Percentiles rank a stretch among this genome's conserved stretches.
Conservation (phyloP, 2,113 vertebrate genomes). For the Chloebia gouldiae region DNA sequence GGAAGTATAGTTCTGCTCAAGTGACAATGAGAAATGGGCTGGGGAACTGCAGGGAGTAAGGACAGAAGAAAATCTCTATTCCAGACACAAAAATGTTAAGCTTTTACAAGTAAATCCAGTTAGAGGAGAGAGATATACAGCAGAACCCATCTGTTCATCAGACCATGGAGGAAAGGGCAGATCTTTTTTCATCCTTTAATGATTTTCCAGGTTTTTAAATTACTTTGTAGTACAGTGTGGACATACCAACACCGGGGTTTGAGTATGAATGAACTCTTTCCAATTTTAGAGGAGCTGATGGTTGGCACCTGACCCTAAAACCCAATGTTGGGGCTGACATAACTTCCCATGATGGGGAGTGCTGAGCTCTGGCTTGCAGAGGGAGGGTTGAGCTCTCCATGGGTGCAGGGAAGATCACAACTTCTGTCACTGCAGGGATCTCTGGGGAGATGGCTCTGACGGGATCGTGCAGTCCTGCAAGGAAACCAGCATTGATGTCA, state of each 20-base stretch:
- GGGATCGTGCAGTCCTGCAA: neutral
- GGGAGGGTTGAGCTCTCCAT: neutral
- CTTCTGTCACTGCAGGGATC: neutral
- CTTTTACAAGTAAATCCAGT: conserved; percentile 6
- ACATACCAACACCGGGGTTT: neutral
- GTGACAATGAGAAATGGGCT: conserved; percentile 52
- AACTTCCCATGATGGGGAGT: neutral
- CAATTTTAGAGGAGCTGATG: neutral
- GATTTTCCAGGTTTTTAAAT: neutral
- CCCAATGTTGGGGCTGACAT: neutral
- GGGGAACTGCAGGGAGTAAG: conserved; percentile 4
- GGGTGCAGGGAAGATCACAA: neutral
- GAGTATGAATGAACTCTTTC: neutral
- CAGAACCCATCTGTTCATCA: neutral
- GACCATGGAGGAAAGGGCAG: neutral
- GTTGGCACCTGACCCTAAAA: neutral
- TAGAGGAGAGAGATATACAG: neutral
- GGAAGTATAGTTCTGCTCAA: conserved; percentile 3
- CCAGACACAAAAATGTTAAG: conserved; percentile 19
- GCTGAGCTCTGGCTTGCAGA: neutral
- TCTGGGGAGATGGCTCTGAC: neutral
- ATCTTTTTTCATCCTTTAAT: neutral
- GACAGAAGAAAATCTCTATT: conserved; percentile 37
- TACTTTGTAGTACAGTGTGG: neutral
- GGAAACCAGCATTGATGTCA: neutral